Evolutionary conservation across 2,797 vertebrate species (phyloP).

Genomic region (Pseudochirops corinnae): DNA sequence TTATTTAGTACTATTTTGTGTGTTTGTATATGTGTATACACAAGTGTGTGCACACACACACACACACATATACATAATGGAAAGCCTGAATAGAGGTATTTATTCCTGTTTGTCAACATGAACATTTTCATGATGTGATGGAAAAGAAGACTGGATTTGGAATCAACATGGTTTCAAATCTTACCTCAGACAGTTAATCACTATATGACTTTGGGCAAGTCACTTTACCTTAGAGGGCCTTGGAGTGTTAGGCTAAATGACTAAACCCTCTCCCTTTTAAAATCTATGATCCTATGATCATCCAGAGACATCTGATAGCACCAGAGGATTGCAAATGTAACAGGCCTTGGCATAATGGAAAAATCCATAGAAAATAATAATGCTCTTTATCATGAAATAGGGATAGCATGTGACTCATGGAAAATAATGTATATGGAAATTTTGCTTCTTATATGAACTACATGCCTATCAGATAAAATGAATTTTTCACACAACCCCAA

Average conservation of each 20-base stretch:
- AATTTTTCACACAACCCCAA: slow-evolving; percentile 37
- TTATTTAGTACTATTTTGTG: no score
- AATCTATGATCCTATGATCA: neutral
- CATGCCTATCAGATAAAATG: slow-evolving; percentile 45
- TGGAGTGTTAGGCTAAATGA: neutral
- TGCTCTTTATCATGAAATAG: neutral
- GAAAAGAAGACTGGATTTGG: neutral
- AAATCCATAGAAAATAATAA: neutral
- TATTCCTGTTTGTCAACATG: neutral
- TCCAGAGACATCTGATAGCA: neutral
- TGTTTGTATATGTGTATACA: no score
- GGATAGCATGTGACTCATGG: neutral
- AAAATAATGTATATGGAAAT: neutral
- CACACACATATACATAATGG: neutral
- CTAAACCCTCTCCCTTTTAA: neutral
- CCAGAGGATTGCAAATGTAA: neutral
- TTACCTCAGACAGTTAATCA: neutral
- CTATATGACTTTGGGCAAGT: neutral
- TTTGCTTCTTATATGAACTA: slow-evolving; percentile 58
- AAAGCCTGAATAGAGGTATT: neutral
- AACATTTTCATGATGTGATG: neutral
- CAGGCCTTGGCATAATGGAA: neutral
- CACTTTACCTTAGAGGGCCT: neutral
- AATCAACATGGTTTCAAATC: neutral
- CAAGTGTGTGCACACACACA: no score